Percentiles rank a stretch among this genome's conserved stretches.
Conservation (phyloP, 2,113 vertebrate genomes). For the Anhinga anhinga region DNA sequence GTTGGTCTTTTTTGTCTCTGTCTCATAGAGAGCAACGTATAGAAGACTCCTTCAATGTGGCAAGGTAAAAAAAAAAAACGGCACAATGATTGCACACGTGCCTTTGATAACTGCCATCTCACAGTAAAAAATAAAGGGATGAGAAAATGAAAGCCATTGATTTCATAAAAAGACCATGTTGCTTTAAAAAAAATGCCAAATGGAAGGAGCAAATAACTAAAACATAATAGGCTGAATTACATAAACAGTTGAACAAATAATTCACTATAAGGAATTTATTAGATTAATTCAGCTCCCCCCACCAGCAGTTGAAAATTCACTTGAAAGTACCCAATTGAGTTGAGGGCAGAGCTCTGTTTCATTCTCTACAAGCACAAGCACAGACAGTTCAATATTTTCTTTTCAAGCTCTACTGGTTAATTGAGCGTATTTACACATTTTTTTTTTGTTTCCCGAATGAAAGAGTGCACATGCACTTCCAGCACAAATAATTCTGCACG, state of each 20-base stretch:
- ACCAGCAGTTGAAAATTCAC: not conserved
- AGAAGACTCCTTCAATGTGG: not conserved
- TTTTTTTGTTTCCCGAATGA: not conserved
- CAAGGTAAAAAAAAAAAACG: conserved; percentile 8
- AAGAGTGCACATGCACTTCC: not conserved
- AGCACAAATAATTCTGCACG: not conserved
- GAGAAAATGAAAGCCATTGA: not conserved
- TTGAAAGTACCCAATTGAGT: not conserved
- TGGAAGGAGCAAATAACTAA: not conserved
- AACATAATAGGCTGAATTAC: not conserved
- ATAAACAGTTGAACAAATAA: not conserved
- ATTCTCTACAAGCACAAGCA: not conserved
- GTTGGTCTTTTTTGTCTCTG: not conserved
- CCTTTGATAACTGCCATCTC: not conserved
- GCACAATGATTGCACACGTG: not conserved
- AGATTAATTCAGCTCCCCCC: not conserved
- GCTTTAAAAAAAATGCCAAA: not conserved
- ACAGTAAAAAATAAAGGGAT: not conserved
- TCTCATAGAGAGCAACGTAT: not conserved
- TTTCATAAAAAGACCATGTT: not conserved
- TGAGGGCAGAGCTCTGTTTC: not conserved
- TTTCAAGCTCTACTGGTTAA: not conserved
- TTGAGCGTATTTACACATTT: not conserved
- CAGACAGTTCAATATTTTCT: conserved; percentile 27
- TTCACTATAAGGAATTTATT: not conserved